Conservation (phyloP, 1,140 invertebrate species). For the Dendroctonus ponderosae region DNA sequence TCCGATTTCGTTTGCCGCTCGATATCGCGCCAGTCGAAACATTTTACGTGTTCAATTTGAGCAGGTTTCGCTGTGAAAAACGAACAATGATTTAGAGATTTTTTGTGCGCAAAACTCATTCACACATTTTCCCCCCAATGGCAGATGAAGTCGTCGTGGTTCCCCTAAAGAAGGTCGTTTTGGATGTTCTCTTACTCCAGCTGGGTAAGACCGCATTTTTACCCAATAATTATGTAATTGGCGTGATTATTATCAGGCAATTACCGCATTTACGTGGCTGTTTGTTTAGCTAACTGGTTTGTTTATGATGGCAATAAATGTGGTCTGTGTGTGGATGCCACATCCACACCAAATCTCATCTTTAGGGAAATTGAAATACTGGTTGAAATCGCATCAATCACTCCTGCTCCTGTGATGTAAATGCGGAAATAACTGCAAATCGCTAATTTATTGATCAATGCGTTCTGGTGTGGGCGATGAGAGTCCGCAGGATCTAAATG, state of each 20-base stretch:
- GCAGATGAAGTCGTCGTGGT: slow-evolving; percentile 19
- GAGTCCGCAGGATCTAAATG: too few species aligned
- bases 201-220: slow-evolving; percentile 15
- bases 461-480: too few species aligned
- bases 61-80: background rate
- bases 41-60: slow-evolving; percentile 1
- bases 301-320: background rate
- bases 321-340: too few species aligned
- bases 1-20: slow-evolving; percentile 2
- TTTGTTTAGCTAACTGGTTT: background rate
- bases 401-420: too few species aligned
- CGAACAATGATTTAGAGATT: slow-evolving; percentile 17
- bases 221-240: slow-evolving; percentile 5
- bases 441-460: too few species aligned
- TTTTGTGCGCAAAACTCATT: background rate
- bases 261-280: too few species aligned
- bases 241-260: background rate
- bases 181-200: slow-evolving; percentile 22
- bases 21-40: background rate
- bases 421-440: too few species aligned
- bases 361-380: too few species aligned
- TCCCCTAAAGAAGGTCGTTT: slow-evolving; percentile 25
- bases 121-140: slow-evolving; percentile 5
- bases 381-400: too few species aligned
- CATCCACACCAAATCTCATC: too few species aligned